phyloP scores from a whole-genome alignment of 2,888 invertebrate species.

The Boloria euphrosyne region DNA sequence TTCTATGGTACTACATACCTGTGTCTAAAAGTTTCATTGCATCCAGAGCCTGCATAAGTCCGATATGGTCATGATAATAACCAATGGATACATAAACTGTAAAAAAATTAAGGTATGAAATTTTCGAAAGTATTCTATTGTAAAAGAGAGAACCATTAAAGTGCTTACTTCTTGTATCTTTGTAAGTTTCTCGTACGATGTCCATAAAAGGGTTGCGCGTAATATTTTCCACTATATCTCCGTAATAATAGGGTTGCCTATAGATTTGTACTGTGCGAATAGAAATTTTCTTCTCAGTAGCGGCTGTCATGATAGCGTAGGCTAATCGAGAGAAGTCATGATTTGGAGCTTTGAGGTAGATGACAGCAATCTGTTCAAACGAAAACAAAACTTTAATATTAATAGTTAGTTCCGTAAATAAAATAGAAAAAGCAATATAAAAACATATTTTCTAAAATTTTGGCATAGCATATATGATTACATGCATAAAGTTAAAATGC shows the following conservation, averaged over 20 bases:
- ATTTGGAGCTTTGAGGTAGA: constrained; percentile 90
- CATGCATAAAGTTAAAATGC: constrained; percentile 95
- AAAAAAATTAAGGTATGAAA: constrained; percentile 26
- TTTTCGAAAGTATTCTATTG: not conserved
- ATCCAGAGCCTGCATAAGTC: constrained; percentile 93
- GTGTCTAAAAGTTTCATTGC: constrained; percentile 90
- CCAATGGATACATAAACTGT: constrained; percentile 96
- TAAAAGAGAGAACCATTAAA: not conserved
- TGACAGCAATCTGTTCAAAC: constrained; percentile 86
- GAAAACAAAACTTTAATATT: not conserved
- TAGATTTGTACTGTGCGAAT: constrained; percentile 82
- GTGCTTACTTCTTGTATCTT: constrained; percentile 92
- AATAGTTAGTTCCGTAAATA: not conserved
- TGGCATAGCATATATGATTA: constrained; percentile 64
- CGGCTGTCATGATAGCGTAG: constrained; percentile 87
- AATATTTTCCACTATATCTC: constrained; percentile 84
- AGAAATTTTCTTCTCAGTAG: constrained; percentile 86
- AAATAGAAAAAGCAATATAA: constrained; percentile 11
- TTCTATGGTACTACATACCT: constrained; percentile 52
- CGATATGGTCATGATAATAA: constrained; percentile 94
- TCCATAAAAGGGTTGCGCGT: constrained; percentile 92
- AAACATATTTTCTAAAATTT: constrained; percentile 4
- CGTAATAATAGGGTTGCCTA: constrained; percentile 85
- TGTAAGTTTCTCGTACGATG: constrained; percentile 90
- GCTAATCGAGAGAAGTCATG: constrained; percentile 90